Evolutionary conservation across 2,797 vertebrate species (phyloP).

Genomic region (Sebastes baramenuke): DNA sequence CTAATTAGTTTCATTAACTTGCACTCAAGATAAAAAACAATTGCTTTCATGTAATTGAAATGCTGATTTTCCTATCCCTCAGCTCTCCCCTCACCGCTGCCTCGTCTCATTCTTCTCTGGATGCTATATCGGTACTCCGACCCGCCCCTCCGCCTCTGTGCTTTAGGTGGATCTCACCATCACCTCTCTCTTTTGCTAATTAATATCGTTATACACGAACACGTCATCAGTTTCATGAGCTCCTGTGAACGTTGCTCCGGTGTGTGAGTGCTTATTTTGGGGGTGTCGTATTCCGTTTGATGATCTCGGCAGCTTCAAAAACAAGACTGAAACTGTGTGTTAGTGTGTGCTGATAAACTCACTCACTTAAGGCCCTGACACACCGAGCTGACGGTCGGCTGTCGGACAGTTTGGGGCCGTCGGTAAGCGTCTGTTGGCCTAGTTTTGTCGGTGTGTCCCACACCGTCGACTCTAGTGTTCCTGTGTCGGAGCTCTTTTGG

Average conservation of each 20-base stretch:
- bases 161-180: slow-evolving; percentile 21
- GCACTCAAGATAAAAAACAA: slow-evolving; percentile 84
- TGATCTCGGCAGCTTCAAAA: background rate
- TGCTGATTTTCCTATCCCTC: slow-evolving; percentile 74
- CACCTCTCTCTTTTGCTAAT: slow-evolving; percentile 41
- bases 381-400: too few species aligned
- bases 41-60: slow-evolving; percentile 85
- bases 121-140: slow-evolving; percentile 18
- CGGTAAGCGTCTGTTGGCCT: too few species aligned
- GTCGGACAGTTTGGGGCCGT: too few species aligned
- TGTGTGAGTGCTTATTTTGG: slow-evolving; percentile 35
- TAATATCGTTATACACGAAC: slow-evolving; percentile 40
- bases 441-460: too few species aligned
- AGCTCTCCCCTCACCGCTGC: slow-evolving; percentile 29
- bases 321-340: background rate
- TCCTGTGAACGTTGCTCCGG: background rate
- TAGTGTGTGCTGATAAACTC: background rate
- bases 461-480: too few species aligned
- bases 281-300: slow-evolving; percentile 21
- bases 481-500: too few species aligned
- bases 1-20: slow-evolving; percentile 89
- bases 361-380: background rate
- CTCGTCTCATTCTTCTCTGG: slow-evolving; percentile 23
- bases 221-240: slow-evolving; percentile 29
- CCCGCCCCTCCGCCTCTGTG: slow-evolving; percentile 1